Evolutionary conservation across 2,888 invertebrate genomes (phyloP).

Genomic region (Muscina levida): DNA sequence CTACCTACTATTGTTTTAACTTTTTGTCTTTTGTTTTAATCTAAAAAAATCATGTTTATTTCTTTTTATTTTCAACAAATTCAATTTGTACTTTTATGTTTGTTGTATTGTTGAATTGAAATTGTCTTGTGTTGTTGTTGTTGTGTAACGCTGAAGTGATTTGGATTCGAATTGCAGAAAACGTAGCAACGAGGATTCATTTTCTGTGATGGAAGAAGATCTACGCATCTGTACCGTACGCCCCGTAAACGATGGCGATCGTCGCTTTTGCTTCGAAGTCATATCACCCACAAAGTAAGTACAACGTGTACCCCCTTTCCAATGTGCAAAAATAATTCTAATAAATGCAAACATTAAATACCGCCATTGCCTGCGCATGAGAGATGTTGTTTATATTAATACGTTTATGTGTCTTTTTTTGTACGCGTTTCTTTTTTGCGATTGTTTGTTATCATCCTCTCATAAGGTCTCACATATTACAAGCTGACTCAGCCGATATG

Average conservation of each 20-base stretch:
- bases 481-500: constrained; percentile 97
- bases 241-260: constrained; percentile 92
- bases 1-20: constrained; percentile 50
- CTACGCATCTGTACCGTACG: constrained; percentile 96
- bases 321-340: too few relatives aligned
- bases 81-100: constrained; percentile 55
- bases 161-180: constrained; percentile 83
- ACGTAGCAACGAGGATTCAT: constrained; percentile 89
- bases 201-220: constrained; percentile 98
- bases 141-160: constrained; percentile 79
- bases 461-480: constrained; percentile 94
- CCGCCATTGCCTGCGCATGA: neutral
- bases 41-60: constrained; percentile 61
- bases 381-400: constrained; percentile 1
- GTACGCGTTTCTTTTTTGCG: constrained; percentile 1
- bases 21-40: constrained; percentile 59
- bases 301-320: neutral
- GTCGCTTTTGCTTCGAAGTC: constrained; percentile 97
- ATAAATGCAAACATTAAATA: neutral
- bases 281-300: constrained; percentile 94
- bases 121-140: constrained; percentile 53
- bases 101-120: constrained; percentile 66
- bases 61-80: constrained; percentile 61
- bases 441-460: constrained; percentile 32
- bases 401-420: constrained; percentile 15